These are phyloP conservation scores for Alca torda DNA, from an alignment of 2,797 vertebrate species.

Conservation along the genomic window DNA sequence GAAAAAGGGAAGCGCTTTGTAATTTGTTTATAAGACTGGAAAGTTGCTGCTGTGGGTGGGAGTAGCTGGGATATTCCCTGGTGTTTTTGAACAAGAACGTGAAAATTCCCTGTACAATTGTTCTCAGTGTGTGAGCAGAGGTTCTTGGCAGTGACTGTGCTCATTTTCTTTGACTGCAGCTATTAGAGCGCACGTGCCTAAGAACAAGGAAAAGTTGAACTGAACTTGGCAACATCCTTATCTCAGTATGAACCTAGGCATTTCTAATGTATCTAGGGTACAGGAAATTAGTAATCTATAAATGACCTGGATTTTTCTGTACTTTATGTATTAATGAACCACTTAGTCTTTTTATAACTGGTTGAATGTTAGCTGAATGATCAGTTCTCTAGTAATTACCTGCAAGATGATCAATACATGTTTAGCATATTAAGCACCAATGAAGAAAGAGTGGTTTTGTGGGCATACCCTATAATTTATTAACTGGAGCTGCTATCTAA, in stretches of 20 bases:
- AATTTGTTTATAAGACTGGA: background rate
- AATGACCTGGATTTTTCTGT: background rate
- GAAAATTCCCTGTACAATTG: background rate
- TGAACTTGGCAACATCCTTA: background rate
- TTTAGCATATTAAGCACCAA: background rate
- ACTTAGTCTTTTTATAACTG: background rate
- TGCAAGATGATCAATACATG: constrained; percentile 17
- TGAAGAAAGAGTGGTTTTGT: background rate
- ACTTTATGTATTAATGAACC: background rate
- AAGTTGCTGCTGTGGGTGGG: background rate
- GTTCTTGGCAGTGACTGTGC: background rate
- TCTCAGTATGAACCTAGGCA: background rate
- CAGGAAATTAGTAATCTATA: background rate
- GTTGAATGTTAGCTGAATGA: background rate
- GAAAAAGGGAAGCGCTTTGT: background rate
- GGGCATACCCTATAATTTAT: background rate
- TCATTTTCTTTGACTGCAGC: background rate
- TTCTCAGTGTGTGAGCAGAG: background rate
- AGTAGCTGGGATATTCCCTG: background rate
- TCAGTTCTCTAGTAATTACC: background rate
- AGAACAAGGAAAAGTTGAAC: background rate
- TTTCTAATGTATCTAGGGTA: background rate
- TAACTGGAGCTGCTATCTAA: background rate
- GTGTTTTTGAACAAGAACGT: background rate
- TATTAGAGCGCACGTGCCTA: background rate